Conservation (phyloP, 2,113 vertebrate species). For the Narcine bancroftii region DNA sequence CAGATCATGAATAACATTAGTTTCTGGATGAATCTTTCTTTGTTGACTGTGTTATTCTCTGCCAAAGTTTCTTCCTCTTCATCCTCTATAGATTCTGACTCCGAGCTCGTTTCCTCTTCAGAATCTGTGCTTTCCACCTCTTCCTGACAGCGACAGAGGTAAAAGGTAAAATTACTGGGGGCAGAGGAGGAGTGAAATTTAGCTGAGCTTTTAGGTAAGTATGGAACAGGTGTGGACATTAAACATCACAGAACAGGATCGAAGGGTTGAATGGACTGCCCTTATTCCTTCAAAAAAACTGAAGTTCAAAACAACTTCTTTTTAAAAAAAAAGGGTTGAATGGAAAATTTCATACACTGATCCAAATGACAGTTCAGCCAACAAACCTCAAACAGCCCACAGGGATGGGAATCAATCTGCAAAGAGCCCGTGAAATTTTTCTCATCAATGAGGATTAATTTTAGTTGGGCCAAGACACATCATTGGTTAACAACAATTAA, state of each 20-base stretch:
- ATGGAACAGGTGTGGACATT: not conserved
- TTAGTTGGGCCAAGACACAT: too few relatives aligned
- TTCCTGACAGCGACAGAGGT: constrained; percentile 40
- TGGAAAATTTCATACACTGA: not conserved
- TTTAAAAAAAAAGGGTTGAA: not conserved
- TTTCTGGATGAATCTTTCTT: constrained; percentile 59
- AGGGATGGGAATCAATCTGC: not conserved
- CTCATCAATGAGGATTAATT: not conserved
- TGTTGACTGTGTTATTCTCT: constrained; percentile 37
- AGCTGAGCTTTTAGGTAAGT: not conserved
- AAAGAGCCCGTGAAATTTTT: not conserved
- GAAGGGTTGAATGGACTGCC: not conserved
- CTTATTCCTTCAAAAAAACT: not conserved
- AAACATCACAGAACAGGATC: not conserved
- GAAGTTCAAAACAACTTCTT: not conserved
- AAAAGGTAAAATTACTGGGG: not conserved
- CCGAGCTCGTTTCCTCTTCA: constrained; percentile 44
- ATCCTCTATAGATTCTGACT: not conserved
- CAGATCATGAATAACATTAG: constrained; percentile 53
- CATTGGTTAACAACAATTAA: not conserved
- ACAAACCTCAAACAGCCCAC: not conserved
- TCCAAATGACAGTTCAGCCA: not conserved
- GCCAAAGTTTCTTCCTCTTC: constrained; percentile 42
- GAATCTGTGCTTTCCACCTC: constrained; percentile 51
- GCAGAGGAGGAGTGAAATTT: too few relatives aligned